Base-by-base conservation (phyloP, 2,888 invertebrate genomes). In the Polylopha cassiicola region DNA sequence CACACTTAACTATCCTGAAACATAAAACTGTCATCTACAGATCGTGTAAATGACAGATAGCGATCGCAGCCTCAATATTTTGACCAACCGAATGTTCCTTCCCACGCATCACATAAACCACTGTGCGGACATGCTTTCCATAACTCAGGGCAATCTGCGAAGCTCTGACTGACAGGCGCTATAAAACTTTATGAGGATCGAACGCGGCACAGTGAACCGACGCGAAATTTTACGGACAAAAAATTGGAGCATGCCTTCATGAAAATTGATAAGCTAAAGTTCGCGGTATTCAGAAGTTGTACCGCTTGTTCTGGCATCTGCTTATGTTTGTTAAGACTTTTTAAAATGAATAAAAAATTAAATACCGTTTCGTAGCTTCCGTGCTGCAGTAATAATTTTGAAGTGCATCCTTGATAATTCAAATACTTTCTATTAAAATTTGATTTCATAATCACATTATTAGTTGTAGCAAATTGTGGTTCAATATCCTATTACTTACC, bases 231-330 rank as follows among this genome's bases (percentile, higher is more conserved):
- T 36, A 41, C 32, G 43, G 46, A 54, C 56, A 66, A 74, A 73
- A 68, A 75, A 75, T 71, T 74, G 58, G 77, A 75, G 74, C 75
- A 74, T 44, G 55, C 56, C 51, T 50, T 73, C 74, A 73, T 75
- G 74, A 76, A 75, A 75, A 74, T 75, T 73, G 72, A 73, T 75
- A 69, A 66, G 60, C 51, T 51, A 66, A 44, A 53, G 48, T 53
- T 61, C 63, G 48, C 55, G 38, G n/a, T n/a, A n/a, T n/a, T n/a
- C n/a, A n/a, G n/a, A n/a, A n/a, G n/a, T n/a, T n/a, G n/a, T n/a
- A n/a, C n/a, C n/a, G n/a, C n/a, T n/a, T n/a, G n/a, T n/a, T n/a
- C n/a, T n/a, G n/a, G n/a, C n/a, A n/a, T n/a, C n/a, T n/a, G n/a
- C n/a, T n/a, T n/a, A n/a, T n/a, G n/a, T n/a, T n/a, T n/a, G n/a